Evolutionary conservation across 2,797 vertebrate species (phyloP).

Genomic region (Geotrypetes seraphini): DNA sequence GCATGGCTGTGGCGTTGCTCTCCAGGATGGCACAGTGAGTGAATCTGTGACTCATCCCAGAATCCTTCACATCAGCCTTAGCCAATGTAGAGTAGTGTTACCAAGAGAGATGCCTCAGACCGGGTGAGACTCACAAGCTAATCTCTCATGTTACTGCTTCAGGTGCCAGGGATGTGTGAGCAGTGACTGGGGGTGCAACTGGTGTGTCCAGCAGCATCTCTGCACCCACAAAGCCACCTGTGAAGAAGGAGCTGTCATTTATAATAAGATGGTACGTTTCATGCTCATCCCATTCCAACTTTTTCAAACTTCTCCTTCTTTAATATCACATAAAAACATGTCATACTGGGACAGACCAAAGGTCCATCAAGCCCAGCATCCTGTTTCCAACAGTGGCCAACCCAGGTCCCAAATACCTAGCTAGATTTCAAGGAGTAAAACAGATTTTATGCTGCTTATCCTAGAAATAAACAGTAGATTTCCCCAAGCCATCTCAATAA

Average conservation of each 20-base stretch:
- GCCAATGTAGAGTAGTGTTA: not conserved
- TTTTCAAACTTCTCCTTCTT: too few relatives aligned
- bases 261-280: constrained; percentile 73
- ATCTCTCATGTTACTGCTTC: constrained; percentile 8
- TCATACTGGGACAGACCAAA: too few relatives aligned
- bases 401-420: too few relatives aligned
- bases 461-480: too few relatives aligned
- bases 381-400: too few relatives aligned
- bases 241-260: constrained; percentile 76
- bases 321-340: too few relatives aligned
- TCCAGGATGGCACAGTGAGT: constrained; percentile 84
- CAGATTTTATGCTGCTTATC: too few relatives aligned
- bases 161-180: constrained; percentile 87
- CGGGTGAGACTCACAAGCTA: not conserved
- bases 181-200: constrained; percentile 90
- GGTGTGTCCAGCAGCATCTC: constrained; percentile 85
- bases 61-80: constrained; percentile 13
- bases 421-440: too few relatives aligned
- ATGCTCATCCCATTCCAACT: not conserved
- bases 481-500: too few relatives aligned
- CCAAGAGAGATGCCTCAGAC: too few relatives aligned
- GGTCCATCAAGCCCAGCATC: too few relatives aligned
- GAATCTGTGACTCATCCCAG: constrained; percentile 23
- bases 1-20: constrained; percentile 72
- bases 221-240: constrained; percentile 84